phyloP scores from a whole-genome alignment of 2,888 invertebrate genomes.

The Stenchaetothrips biformis region DNA sequence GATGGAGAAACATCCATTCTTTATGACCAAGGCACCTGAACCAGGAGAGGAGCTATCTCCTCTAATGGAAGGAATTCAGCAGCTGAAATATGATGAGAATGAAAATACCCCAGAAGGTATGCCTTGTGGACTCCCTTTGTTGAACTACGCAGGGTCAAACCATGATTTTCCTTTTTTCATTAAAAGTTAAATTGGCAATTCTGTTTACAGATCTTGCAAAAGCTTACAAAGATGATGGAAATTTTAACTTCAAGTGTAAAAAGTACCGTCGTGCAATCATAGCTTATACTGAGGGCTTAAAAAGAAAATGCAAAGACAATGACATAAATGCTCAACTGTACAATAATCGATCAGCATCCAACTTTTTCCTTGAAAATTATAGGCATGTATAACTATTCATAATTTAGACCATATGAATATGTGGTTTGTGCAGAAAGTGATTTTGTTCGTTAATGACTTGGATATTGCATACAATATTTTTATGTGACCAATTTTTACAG shows the following conservation, averaged over 20 bases:
- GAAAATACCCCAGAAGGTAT: conserved; percentile 72
- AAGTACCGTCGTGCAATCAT: conserved; percentile 85
- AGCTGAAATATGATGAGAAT: conserved; percentile 86
- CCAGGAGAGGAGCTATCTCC: conserved; percentile 70
- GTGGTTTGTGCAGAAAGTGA: background rate
- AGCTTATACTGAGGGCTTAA: conserved; percentile 86
- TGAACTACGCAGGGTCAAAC: background rate
- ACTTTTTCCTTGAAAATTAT: conserved; percentile 78
- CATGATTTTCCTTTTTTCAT: background rate
- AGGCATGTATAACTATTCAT: conserved; percentile 47
- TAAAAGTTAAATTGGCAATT: conserved; percentile 32
- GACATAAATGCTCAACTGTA: conserved; percentile 77
- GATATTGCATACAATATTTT: background rate
- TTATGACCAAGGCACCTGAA: conserved; percentile 72
- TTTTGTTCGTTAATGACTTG: background rate
- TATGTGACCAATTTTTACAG: conserved; percentile 41
- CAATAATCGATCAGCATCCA: conserved; percentile 87
- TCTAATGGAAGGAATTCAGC: conserved; percentile 81
- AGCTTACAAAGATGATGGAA: conserved; percentile 93
- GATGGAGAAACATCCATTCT: conserved; percentile 89
- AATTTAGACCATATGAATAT: background rate
- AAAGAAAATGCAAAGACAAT: conserved; percentile 62
- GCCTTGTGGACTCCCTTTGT: conserved; percentile 10
- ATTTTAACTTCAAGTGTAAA: conserved; percentile 88
- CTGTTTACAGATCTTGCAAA: conserved; percentile 65